Percentiles rank a stretch among this genome's conserved stretches.
phyloP scores from a whole-genome alignment of 2,113 vertebrate genomes.

The Fukomys damarensis region DNA sequence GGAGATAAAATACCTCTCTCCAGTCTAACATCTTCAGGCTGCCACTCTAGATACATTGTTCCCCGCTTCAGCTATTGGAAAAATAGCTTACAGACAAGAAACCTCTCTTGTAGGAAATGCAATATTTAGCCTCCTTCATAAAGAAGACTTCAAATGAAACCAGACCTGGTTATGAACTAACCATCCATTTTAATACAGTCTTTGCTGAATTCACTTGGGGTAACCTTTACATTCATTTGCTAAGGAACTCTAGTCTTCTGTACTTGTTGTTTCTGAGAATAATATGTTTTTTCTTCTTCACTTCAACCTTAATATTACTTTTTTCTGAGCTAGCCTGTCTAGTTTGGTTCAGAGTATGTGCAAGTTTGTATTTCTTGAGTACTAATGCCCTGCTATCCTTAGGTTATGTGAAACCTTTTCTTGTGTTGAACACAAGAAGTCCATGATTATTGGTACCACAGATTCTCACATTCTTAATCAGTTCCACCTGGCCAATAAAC shows the following conservation, averaged over 20 bases:
- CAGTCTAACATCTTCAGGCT: background rate
- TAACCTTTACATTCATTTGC: constrained; percentile 45
- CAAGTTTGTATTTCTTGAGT: constrained; percentile 30
- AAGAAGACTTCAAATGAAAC: constrained; percentile 49
- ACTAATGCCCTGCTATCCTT: constrained; percentile 38
- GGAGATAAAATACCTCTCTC: background rate
- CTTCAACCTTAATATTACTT: constrained; percentile 39
- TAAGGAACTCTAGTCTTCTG: constrained; percentile 21
- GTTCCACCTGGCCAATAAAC: constrained; percentile 82
- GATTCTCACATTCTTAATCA: constrained; percentile 82
- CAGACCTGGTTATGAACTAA: background rate
- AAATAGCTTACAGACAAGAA: background rate
- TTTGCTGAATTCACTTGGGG: constrained; percentile 1
- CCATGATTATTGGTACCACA: constrained; percentile 72
- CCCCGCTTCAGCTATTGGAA: background rate
- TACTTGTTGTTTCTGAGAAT: constrained; percentile 45
- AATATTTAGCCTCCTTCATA: background rate
- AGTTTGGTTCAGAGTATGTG: background rate
- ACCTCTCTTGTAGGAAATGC: background rate
- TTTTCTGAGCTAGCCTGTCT: constrained; percentile 59
- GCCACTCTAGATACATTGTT: background rate
- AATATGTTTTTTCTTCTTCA: constrained; percentile 22
- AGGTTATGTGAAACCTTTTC: constrained; percentile 75
- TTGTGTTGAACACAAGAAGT: constrained; percentile 69
- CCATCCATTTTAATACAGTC: background rate